Evolutionary conservation across 2,888 invertebrate species (phyloP).

Genomic region (Pseudanteris insignis): DNA sequence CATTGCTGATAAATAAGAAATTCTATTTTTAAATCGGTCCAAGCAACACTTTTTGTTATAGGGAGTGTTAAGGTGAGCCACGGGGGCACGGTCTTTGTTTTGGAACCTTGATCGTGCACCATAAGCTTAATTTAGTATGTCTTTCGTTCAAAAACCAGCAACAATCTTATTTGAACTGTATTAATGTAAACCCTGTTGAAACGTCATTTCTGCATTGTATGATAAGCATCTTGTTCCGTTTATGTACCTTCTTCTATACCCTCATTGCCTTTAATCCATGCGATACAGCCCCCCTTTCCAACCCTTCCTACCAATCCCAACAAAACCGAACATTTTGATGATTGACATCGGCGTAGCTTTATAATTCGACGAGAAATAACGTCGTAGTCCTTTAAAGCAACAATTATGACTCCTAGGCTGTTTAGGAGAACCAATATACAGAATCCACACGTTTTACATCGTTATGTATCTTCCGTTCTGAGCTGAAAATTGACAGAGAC

Average conservation of each 20-base stretch:
- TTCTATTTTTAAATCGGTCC: no score
- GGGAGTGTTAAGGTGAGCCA: no score
- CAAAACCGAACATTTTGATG: constrained; percentile 28
- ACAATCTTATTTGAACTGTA: constrained; percentile 20
- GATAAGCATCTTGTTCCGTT: constrained; percentile 43
- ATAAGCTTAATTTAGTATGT: no score
- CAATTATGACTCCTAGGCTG: constrained; percentile 26
- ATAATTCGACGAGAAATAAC: constrained; percentile 31
- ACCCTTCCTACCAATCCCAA: no score
- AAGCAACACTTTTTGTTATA: no score
- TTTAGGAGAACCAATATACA: constrained; percentile 20
- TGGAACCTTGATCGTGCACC: no score
- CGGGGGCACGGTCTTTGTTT: no score
- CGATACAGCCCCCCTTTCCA: neutral
- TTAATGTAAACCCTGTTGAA: constrained; percentile 34
- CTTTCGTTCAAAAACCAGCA: no score
- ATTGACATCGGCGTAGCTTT: constrained; percentile 41
- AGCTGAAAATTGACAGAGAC: constrained; percentile 26
- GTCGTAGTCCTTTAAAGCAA: constrained; percentile 39
- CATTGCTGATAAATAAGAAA: no score
- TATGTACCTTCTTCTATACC: constrained; percentile 39
- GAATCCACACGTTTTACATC: constrained; percentile 30
- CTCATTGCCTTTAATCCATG: constrained; percentile 1
- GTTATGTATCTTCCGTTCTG: constrained; percentile 35
- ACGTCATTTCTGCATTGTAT: constrained; percentile 40